Evolutionary conservation across 2,888 invertebrate genomes (phyloP), one percentile per base, ranked within the genome.

Genomic region (Netelia fuscicornis): DNA sequence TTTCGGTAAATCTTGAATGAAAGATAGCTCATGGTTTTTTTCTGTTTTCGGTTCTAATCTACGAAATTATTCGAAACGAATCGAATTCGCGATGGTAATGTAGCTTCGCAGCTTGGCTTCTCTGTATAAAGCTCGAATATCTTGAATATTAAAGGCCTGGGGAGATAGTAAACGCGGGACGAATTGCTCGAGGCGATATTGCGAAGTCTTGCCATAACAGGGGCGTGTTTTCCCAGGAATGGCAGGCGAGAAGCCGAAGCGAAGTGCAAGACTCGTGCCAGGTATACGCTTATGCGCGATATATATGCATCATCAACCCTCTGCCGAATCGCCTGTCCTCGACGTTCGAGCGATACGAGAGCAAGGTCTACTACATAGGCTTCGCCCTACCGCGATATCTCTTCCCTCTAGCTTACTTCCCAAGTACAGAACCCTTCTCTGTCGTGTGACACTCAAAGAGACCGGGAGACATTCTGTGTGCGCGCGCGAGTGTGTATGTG

Each of bases 391-490:
- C 23, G 62, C 52, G 42, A 52, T 70, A 52, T 71, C 58, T 25
- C 42, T 58, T 56, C 64, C 54, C 58, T 72, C 20, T 56, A 54
- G 62, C 20, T 64, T 52, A 17, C 56, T 30, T 23, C 25, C 3
- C 11, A 37, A 37, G 37, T 56, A 56, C 58, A 17, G 52, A 70
- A 10, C 48, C 10, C 13, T 13, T 48, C 48, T 13, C 5, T 13
- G 48, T 48, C 72, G 17, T 54, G 68, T 76, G 85, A 67, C 52
- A 58, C 60, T 80, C 83, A 71, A 74, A 85, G 72, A 37, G 64
- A 76, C 72, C 37, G 37, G 37, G 62, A 72, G 72, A 80, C 54
- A 76, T 37, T 37, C 8, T 37, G 37, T 37, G 37, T 37, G 37
- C 6, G 37, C 5, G 37, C 6, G 37, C 6, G 6, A 6, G 37